Evolutionary conservation across 2,888 invertebrate genomes (phyloP).

Genomic region (Leptopterna dolabrata): DNA sequence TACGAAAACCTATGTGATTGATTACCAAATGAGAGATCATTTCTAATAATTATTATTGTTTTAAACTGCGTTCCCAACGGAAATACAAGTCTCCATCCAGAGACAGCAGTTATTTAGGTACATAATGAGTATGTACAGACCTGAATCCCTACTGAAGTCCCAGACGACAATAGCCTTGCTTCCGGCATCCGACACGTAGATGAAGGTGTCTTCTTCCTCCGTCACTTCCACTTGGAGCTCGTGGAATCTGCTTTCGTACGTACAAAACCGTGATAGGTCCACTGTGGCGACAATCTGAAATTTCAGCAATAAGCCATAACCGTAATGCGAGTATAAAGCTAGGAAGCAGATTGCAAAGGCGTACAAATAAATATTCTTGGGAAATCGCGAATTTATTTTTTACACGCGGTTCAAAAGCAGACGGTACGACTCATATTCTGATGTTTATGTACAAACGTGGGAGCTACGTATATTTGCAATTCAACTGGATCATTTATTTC

Average conservation of each 20-base stretch:
- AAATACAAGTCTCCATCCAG: too few species aligned
- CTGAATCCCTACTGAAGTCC: slow-evolving; percentile 70
- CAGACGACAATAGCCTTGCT: slow-evolving; percentile 77
- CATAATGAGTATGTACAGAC: background rate
- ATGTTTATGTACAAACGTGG: too few species aligned
- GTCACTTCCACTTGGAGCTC: slow-evolving; percentile 77
- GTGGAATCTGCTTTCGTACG: slow-evolving; percentile 73
- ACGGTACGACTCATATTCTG: too few species aligned
- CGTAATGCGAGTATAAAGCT: background rate
- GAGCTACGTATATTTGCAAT: background rate
- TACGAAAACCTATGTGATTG: too few species aligned
- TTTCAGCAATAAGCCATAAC: background rate
- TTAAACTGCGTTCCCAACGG: too few species aligned
- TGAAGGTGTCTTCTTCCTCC: slow-evolving; percentile 59
- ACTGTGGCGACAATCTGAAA: slow-evolving; percentile 21
- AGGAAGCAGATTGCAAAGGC: background rate
- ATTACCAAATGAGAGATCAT: too few species aligned
- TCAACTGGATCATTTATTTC: background rate
- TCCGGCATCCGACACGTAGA: slow-evolving; percentile 77
- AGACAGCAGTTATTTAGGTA: too few species aligned
- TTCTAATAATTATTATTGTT: too few species aligned
- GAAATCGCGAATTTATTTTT: too few species aligned
- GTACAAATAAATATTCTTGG: too few species aligned
- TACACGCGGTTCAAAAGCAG: too few species aligned
- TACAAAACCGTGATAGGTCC: background rate